phyloP scores from a whole-genome alignment of 2,888 invertebrate genomes.

The Drosophila falleni region DNA sequence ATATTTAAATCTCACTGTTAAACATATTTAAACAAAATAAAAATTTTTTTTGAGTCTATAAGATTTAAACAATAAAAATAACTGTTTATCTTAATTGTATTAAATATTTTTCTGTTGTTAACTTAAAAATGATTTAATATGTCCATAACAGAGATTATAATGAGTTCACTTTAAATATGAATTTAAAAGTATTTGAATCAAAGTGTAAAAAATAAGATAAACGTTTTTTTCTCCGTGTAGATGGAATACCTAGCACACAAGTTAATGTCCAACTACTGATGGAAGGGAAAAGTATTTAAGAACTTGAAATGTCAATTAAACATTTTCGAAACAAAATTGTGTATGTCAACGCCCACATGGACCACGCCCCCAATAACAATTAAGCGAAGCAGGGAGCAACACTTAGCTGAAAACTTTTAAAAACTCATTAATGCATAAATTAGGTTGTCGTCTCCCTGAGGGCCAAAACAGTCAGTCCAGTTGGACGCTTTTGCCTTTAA shows the following conservation, averaged over 20 bases:
- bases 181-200: neutral
- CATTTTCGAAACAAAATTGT: slow-evolving; percentile 37
- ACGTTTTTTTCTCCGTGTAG: neutral
- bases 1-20: too few species aligned
- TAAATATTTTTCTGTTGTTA: too few species aligned
- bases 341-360: slow-evolving; percentile 25
- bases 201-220: neutral
- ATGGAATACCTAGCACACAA: neutral
- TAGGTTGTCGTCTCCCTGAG: slow-evolving; percentile 29
- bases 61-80: too few species aligned
- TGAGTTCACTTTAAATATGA: neutral
- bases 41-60: too few species aligned
- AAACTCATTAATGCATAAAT: slow-evolving; percentile 79
- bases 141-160: too few species aligned
- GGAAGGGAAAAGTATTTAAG: neutral
- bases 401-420: slow-evolving; percentile 69
- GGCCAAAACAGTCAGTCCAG: neutral
- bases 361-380: slow-evolving; percentile 55
- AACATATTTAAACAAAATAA: too few species aligned
- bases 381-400: slow-evolving; percentile 29
- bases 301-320: slow-evolving; percentile 51
- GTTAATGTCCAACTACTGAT: neutral
- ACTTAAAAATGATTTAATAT: too few species aligned
- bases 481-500: slow-evolving; percentile 39
- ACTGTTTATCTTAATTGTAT: too few species aligned